phyloP scores from a whole-genome alignment of 2,797 vertebrate species.

The Propithecus perrieri region DNA sequence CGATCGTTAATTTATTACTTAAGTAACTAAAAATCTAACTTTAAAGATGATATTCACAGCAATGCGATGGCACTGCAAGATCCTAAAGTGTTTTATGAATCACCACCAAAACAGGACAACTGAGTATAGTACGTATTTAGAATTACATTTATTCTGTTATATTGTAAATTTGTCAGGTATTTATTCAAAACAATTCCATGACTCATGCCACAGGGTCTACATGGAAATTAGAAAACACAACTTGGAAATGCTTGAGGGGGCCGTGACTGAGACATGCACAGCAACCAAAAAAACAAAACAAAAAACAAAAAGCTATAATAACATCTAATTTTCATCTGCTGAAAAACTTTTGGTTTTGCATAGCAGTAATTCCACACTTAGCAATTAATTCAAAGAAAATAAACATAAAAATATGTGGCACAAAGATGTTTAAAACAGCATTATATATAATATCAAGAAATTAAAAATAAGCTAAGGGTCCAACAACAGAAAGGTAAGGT shows the following conservation, averaged over 20 bases:
- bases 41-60: background rate
- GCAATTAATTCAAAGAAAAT: background rate
- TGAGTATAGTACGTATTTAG: background rate
- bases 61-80: background rate
- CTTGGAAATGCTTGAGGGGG: background rate
- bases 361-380: background rate
- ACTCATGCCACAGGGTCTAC: background rate
- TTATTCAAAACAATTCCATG: background rate
- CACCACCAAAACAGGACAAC: background rate
- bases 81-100: background rate
- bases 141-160: background rate
- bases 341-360: background rate
- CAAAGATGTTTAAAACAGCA: background rate
- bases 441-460: background rate
- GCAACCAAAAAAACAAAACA: background rate
- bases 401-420: background rate
- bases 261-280: background rate
- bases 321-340: background rate
- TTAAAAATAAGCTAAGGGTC: background rate
- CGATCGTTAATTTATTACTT: background rate
- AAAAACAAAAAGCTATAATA: fast-evolving
- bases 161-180: background rate
- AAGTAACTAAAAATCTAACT: background rate
- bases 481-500: background rate
- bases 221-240: background rate